Evolutionary conservation across 2,113 vertebrate species (phyloP), one percentile per base, ranked within the genome.

Genomic region (Bufo gargarizans): DNA sequence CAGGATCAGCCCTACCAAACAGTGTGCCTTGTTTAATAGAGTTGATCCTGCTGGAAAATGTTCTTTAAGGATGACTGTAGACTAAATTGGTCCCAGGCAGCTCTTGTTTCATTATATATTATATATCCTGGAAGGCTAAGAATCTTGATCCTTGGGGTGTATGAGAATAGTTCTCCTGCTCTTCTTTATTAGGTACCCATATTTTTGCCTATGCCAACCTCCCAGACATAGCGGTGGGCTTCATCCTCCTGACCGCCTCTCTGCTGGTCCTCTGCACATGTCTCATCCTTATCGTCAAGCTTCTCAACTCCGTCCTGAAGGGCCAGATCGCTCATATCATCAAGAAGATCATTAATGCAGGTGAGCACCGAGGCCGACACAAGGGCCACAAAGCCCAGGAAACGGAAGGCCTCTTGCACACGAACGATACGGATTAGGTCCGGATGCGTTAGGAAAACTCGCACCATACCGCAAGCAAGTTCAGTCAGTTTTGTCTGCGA

Each of bases 331-430:
- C 97, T 0, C 78, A 93, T 0, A 89, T 97, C 92, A 99, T 99
- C 94, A 99, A 99, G 95, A 99, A 99, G 92, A 96, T 98, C 53
- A 93, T 99, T 90, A 99, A 99, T 92, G 99, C 97, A 63, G 98
- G 98, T 99, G 94, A 92, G 80, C 22, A 56, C 20, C 10, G 11
- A 20, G 49, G 13, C 74, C 14, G 17, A 3, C 17, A 61, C 19
- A 4, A 4, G 3, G 59, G 19, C 59, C 17, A 19, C 59, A 17
- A 19, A 13, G 19, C 16, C 59, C 17, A 19, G 22, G 22, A 74
- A 43, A 43, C 16, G 14, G 1, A 69, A 11, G 43, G 3, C 4
- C 6, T 72, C 6, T 13, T 22, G 33, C 33, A 33, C 33, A 33
- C 33, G 1, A 33, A 33, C 33, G 1, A 33, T 33, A 33, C 33